Conservation (phyloP, 2,113 vertebrate species). For the Pelecanoides urinatrix region DNA sequence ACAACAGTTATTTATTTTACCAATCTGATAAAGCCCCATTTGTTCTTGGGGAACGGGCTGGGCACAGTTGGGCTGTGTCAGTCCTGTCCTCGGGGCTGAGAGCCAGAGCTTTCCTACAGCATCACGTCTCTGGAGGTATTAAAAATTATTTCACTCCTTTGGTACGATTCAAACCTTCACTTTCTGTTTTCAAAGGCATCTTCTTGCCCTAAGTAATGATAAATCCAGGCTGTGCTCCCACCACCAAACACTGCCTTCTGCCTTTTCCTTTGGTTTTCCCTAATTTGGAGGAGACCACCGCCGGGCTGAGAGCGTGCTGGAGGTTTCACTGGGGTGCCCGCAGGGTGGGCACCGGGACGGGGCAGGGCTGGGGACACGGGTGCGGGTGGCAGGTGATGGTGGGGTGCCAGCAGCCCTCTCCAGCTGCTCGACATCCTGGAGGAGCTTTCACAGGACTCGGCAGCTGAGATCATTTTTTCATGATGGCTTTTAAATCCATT, state of each 20-base stretch:
- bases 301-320: no score
- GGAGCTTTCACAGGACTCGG: neutral
- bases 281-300: rapidly evolving
- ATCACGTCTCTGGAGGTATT: neutral
- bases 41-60: neutral
- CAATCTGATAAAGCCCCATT: neutral
- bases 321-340: neutral
- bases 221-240: neutral
- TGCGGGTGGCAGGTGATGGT: neutral
- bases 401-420: rapidly evolving
- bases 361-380: neutral
- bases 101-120: neutral
- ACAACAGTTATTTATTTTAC: neutral
- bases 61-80: neutral
- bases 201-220: neutral
- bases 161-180: neutral
- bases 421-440: neutral
- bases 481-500: neutral
- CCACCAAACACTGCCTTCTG: neutral
- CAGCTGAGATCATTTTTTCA: neutral
- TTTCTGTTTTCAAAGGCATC: neutral
- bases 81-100: neutral
- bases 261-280: neutral
- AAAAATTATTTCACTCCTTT: neutral
- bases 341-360: neutral